Evolutionary conservation across 1,140 invertebrate species (phyloP), one percentile per base, ranked within the genome.

Genomic region (Polypedilum vanderplanki): DNA sequence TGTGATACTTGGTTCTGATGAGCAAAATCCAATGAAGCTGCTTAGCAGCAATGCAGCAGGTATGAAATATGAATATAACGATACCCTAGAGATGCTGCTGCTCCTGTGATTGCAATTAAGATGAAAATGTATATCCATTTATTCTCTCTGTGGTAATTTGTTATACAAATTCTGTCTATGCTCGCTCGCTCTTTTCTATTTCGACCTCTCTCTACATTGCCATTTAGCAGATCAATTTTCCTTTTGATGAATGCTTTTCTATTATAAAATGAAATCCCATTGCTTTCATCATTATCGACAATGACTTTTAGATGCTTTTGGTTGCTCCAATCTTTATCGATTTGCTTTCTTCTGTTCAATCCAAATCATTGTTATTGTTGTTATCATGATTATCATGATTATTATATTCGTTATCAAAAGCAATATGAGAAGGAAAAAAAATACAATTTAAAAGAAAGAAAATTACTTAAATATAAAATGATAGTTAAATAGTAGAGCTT

Each of bases 221-320:
- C 12, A 57, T 57, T 57, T 57, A 57, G n/a, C 15, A 57, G 15
- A 70, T 70, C 65, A 70, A 70, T 70, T 70, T 70, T 18, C 65
- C 5, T 70, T 57, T 70, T 70, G 65, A 70, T 70, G 20, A 70
- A 70, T 70, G 65, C 17, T 70, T 70, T 70, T 70, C 65, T 22
- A 70, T 70, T 70, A 70, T 70, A 70, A 70, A 57, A 57, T 57
- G 46, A 57, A 57, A 70, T 70, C 65, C 65, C 65, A 70, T 70
- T n/a, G 12, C n/a, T 57, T 57, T 57, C 46, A 57, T 57, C 46
- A 57, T 57, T 57, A 57, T 57, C 46, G n/a, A n/a, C 46, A n/a
- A 57, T 57, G 46, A 57, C 46, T 57, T 57, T 57, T n/a, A 57
- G 46, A 57, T 57, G 46, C 46, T 57, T n/a, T 57, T 57, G 3